phyloP scores from a whole-genome alignment of 2,113 vertebrate genomes.

The Phylloscopus whistleri region DNA sequence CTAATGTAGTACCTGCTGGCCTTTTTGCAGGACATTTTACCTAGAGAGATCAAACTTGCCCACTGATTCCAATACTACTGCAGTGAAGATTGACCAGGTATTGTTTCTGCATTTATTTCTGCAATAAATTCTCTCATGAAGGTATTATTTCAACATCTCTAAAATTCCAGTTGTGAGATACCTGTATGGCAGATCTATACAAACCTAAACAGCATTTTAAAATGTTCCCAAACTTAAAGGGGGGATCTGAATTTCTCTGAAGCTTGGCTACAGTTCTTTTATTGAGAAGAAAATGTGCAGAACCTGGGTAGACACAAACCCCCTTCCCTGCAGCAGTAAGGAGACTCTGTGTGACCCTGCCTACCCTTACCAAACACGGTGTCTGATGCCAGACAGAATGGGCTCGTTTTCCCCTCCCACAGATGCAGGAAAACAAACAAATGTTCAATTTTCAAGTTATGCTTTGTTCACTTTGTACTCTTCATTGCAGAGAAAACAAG shows the following conservation, averaged over 20 bases:
- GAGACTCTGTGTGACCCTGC: background rate
- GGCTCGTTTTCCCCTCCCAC: background rate
- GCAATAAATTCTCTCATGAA: background rate
- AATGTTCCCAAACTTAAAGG: background rate
- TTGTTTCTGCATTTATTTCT: background rate
- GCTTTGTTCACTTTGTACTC: background rate
- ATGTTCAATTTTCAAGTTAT: background rate
- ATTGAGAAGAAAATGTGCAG: background rate
- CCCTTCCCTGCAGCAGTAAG: background rate
- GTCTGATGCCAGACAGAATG: background rate
- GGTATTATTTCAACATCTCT: background rate
- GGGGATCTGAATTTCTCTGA: background rate
- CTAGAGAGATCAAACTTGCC: conserved; percentile 94
- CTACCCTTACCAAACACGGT: background rate
- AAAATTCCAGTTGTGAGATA: background rate
- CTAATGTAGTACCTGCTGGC: background rate
- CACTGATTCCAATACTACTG: conserved; percentile 88
- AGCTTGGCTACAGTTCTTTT: background rate
- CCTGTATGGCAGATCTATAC: background rate
- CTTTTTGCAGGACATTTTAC: conserved; percentile 88
- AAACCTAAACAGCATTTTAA: background rate
- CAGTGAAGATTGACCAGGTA: conserved; percentile 98
- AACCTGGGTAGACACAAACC: background rate
- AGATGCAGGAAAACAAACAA: background rate
- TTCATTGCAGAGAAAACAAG: background rate